These are phyloP conservation scores for Pachyrhynchus sulphureomaculatus DNA, from an alignment of 1,140 invertebrate genomes.

Conservation along the genomic window DNA sequence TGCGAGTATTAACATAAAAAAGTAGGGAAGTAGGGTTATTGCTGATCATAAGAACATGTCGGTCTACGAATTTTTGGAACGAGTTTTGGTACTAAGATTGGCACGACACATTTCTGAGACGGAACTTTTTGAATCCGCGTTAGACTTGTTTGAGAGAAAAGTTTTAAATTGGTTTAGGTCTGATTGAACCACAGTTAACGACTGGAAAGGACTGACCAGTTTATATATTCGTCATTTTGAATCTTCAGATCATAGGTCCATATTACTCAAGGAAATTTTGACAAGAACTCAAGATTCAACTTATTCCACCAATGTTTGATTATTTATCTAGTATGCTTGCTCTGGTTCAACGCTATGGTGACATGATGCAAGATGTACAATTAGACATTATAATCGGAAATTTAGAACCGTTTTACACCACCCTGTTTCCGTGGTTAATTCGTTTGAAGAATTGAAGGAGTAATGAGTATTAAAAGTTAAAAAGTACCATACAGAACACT, in stretches of 20 bases:
- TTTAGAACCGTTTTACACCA: not conserved
- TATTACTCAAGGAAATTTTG: conserved; percentile 40
- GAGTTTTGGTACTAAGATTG: too few species aligned
- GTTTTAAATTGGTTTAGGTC: conserved; percentile 43
- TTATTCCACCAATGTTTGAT: conserved; percentile 40
- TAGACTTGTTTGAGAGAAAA: conserved; percentile 42
- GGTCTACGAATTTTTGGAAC: too few species aligned
- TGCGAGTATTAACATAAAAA: not conserved
- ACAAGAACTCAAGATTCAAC: conserved; percentile 16
- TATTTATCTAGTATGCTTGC: conserved; percentile 43
- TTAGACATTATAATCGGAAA: not conserved
- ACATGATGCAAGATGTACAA: conserved; percentile 9
- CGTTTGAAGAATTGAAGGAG: not conserved
- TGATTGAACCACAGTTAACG: conserved; percentile 22
- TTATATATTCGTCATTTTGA: conserved; percentile 39
- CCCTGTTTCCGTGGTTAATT: not conserved
- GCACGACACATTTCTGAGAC: conserved; percentile 13
- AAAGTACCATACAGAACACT: conserved; percentile 8
- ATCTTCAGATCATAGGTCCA: conserved; percentile 40
- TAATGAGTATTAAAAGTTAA: not conserved
- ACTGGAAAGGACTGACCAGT: conserved; percentile 33
- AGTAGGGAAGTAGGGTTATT: too few species aligned
- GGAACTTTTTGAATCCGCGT: conserved; percentile 34
- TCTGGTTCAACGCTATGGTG: conserved; percentile 36
- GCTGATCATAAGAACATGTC: too few species aligned